Percentiles rank a stretch among this genome's conserved stretches.
These are phyloP conservation scores for Glaucomys volans DNA, from an alignment of 2,113 vertebrate species.

Conservation along the genomic window DNA sequence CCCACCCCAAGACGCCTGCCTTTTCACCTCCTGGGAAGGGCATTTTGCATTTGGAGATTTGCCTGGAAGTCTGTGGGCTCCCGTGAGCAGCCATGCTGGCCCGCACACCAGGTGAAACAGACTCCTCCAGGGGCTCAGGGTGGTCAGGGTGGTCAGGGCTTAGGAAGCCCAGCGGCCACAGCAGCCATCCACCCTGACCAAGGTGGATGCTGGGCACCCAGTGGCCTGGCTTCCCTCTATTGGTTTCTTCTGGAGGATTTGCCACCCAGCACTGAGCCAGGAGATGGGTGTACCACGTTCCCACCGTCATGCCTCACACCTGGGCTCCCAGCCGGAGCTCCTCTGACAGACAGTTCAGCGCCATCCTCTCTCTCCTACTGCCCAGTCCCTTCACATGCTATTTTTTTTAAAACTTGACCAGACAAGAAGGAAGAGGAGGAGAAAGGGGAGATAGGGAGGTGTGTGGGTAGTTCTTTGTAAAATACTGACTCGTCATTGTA, in stretches of 20 bases:
- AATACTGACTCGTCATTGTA: neutral
- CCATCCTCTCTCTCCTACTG: neutral
- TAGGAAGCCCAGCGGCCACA: neutral
- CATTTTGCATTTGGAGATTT: neutral
- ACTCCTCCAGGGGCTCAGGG: neutral
- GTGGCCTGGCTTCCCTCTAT: rapidly evolving
- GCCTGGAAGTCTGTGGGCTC: too few relatives aligned
- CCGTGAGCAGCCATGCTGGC: too few relatives aligned
- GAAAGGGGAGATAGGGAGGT: neutral
- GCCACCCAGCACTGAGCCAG: rapidly evolving
- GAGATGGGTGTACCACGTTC: neutral
- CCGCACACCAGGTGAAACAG: rapidly evolving
- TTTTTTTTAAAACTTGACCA: neutral
- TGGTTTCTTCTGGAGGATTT: neutral
- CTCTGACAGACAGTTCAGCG: rapidly evolving
- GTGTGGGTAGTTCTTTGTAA: neutral
- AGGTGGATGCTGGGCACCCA: rapidly evolving
- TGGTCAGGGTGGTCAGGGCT: too few relatives aligned
- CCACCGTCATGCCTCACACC: neutral
- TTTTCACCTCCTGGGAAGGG: neutral
- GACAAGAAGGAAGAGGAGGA: neutral
- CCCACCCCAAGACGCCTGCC: rapidly evolving
- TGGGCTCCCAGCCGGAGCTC: rapidly evolving
- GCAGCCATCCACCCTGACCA: neutral
- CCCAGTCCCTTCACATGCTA: too few relatives aligned